Evolutionary conservation across 2,888 invertebrate genomes (phyloP).

Genomic region (Patella ulyssiponensis): DNA sequence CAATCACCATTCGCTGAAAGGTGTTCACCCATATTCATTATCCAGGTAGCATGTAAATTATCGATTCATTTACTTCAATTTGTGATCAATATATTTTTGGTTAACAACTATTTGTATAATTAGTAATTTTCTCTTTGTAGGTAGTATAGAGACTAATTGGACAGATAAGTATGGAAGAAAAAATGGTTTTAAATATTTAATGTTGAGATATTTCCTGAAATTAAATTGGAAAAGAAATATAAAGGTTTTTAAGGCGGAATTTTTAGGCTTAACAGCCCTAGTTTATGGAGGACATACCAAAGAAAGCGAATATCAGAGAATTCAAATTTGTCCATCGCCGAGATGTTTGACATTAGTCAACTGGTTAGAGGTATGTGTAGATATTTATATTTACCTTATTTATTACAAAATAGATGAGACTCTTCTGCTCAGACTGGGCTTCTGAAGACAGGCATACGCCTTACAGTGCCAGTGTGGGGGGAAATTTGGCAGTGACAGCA

Average conservation of each 20-base stretch:
- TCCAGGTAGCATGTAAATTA: neutral
- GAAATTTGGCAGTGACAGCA: no score
- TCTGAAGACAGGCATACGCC: no score
- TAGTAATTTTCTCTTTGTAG: conserved; percentile 60
- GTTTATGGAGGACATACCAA: conserved; percentile 44
- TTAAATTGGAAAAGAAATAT: conserved; percentile 63
- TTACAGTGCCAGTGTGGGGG: no score
- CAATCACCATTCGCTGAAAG: no score
- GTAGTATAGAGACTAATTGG: conserved; percentile 61
- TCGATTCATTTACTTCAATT: neutral
- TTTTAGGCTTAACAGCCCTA: conserved; percentile 59
- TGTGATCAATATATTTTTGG: neutral
- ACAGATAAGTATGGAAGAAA: conserved; percentile 64
- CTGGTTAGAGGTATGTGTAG: conserved; percentile 63
- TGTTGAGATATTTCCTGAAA: conserved; percentile 65
- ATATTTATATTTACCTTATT: no score
- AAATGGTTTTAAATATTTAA: conserved; percentile 60
- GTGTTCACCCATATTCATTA: no score
- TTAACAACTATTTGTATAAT: conserved; percentile 38
- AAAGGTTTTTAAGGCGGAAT: conserved; percentile 57
- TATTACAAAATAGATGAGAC: no score
- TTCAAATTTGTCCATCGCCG: conserved; percentile 54
- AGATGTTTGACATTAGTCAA: conserved; percentile 65
- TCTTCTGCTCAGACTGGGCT: no score
- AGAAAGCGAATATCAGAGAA: conserved; percentile 50